A percentile compares a stretch with the other conserved stretches of the same genome.
phyloP scores from a whole-genome alignment of 1,140 invertebrate species.

The Diachasma alloeum region DNA sequence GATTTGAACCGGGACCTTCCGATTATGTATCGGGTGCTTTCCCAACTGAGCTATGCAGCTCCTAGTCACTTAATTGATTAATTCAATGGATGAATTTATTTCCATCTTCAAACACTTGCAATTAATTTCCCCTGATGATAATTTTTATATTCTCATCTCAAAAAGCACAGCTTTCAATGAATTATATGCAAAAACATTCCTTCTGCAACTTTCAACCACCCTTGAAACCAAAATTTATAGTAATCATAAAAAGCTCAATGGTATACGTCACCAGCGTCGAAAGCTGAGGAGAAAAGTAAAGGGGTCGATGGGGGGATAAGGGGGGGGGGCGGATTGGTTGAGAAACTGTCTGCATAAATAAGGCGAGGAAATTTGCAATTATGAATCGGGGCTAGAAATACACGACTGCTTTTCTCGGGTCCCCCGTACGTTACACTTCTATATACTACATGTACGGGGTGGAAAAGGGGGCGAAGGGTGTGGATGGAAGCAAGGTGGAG shows the following conservation, averaged over 20 bases:
- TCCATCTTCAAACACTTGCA: too few species aligned
- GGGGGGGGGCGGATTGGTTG: constrained; percentile 30
- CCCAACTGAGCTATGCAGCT: too few species aligned
- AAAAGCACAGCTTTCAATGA: too few species aligned
- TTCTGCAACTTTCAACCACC: background rate
- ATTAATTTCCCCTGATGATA: too few species aligned
- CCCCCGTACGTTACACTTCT: constrained; percentile 21
- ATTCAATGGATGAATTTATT: too few species aligned
- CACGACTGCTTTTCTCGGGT: constrained; percentile 52
- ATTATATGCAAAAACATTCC: too few species aligned
- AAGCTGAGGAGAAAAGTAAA: constrained; percentile 21
- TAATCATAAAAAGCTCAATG: background rate
- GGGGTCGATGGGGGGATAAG: background rate
- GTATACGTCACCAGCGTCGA: constrained; percentile 11
- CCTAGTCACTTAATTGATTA: too few species aligned
- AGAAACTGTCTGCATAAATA: constrained; percentile 61
- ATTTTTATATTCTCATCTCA: too few species aligned
- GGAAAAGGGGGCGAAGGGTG: background rate
- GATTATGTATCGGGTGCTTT: too few species aligned
- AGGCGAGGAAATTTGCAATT: constrained; percentile 66
- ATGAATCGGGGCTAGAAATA: constrained; percentile 65
- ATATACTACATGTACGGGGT: constrained; percentile 1
- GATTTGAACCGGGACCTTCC: too few species aligned
- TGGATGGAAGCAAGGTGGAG: constrained; percentile 12
- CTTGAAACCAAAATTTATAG: constrained; percentile 6